phyloP scores from a whole-genome alignment of 2,113 vertebrate genomes.

The Calidris pygmaea region DNA sequence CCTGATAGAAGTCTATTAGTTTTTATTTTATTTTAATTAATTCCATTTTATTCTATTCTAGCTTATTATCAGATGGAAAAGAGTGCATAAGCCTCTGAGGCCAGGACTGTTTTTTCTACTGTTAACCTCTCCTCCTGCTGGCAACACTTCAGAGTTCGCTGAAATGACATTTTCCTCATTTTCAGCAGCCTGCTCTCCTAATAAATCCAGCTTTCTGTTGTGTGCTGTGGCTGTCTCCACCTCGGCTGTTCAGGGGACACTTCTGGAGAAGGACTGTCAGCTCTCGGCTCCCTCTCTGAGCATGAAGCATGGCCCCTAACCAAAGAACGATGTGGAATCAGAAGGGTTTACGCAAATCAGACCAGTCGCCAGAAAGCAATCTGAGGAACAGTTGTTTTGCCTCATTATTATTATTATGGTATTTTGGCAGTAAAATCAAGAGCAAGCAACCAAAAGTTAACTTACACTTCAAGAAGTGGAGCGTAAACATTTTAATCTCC shows the following conservation, averaged over 20 bases:
- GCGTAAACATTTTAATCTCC: not conserved
- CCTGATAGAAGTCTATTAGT: not conserved
- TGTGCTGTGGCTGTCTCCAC: not conserved
- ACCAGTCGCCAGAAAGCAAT: not conserved
- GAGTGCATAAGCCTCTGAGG: not conserved
- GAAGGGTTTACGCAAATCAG: not conserved
- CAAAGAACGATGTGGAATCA: not conserved
- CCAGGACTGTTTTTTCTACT: not conserved
- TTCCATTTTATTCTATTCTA: not conserved
- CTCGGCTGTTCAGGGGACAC: not conserved
- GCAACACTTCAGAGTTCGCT: not conserved
- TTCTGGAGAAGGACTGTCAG: not conserved
- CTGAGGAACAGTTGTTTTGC: not conserved
- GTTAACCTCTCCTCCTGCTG: not conserved
- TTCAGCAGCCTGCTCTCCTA: not conserved
- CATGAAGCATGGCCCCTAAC: fast-evolving
- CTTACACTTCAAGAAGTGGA: not conserved
- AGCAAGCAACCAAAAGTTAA: not conserved
- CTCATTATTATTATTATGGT: not conserved
- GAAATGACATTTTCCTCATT: not conserved
- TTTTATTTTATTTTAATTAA: not conserved
- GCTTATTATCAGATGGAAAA: not conserved
- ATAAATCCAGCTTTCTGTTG: not conserved
- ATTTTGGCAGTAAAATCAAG: slow-evolving; percentile 3
- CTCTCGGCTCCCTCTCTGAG: not conserved